Conservation (phyloP, 2,888 invertebrate genomes). For the Tinea pellionella region DNA sequence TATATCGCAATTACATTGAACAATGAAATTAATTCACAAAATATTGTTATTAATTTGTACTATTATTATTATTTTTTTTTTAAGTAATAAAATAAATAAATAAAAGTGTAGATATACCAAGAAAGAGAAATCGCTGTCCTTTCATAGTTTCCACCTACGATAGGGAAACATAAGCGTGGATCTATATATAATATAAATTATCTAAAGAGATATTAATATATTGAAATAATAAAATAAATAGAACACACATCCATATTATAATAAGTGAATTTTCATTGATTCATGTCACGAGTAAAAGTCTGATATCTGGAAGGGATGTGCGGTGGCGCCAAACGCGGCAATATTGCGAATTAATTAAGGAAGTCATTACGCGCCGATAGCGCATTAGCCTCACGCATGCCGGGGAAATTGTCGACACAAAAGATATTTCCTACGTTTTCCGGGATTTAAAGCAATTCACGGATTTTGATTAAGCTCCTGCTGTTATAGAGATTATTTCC, state of each 20-base stretch:
- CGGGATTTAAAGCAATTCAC: constrained; percentile 69
- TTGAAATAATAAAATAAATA: not conserved
- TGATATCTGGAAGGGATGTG: not conserved
- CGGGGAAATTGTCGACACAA: constrained; percentile 65
- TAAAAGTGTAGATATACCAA: too few relatives aligned
- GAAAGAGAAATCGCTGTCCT: too few relatives aligned
- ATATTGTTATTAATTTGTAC: not conserved
- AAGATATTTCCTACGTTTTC: constrained; percentile 69
- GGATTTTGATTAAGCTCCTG: constrained; percentile 68
- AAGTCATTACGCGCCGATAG: constrained; percentile 67
- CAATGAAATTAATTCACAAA: not conserved
- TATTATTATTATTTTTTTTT: too few relatives aligned
- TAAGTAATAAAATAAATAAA: too few relatives aligned
- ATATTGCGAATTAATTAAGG: constrained; percentile 68
- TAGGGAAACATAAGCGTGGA: too few relatives aligned
- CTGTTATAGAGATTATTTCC: constrained; percentile 64
- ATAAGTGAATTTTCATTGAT: not conserved
- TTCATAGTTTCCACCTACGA: too few relatives aligned
- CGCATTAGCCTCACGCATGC: constrained; percentile 62
- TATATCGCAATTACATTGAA: not conserved
- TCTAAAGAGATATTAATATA: too few relatives aligned
- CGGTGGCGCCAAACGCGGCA: constrained; percentile 19
- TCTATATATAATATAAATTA: too few relatives aligned
- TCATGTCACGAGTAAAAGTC: not conserved
- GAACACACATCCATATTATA: too few relatives aligned